Evolutionary conservation across 2,797 vertebrate species (phyloP).

Genomic region (Chanos chanos): DNA sequence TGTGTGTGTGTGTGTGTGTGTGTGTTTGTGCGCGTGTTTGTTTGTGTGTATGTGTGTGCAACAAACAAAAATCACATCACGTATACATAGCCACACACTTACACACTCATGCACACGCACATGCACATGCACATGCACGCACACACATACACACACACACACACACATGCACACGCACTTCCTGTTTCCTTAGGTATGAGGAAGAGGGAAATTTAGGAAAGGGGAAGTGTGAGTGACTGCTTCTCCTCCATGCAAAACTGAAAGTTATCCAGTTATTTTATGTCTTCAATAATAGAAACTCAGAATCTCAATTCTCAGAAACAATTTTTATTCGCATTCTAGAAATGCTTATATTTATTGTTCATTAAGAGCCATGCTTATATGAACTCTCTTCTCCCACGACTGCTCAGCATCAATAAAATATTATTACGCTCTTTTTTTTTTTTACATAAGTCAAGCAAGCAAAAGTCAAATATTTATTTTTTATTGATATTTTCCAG

Average conservation of each 20-base stretch:
- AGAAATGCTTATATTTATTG: too few relatives aligned
- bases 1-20: not conserved
- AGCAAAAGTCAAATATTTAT: too few relatives aligned
- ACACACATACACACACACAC: not conserved
- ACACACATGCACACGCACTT: not conserved
- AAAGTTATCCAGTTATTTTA: conserved; percentile 16
- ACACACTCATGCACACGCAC: too few relatives aligned
- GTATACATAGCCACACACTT: not conserved
- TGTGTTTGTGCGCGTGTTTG: too few relatives aligned
- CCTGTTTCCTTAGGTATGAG: not conserved
- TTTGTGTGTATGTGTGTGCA: too few relatives aligned
- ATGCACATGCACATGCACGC: not conserved
- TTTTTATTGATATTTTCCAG: too few relatives aligned
- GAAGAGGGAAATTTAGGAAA: conserved; percentile 1
- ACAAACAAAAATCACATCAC: not conserved
- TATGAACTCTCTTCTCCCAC: too few relatives aligned
- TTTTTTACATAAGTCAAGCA: too few relatives aligned
- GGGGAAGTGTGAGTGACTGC: conserved; percentile 20
- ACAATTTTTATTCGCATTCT: too few relatives aligned
- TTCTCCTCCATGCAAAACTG: conserved; percentile 24
- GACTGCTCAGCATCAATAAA: too few relatives aligned
- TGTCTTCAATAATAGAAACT: not conserved
- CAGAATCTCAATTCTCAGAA: not conserved
- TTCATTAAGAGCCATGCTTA: not conserved
- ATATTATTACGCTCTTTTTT: too few relatives aligned